phyloP scores from a whole-genome alignment of 2,888 invertebrate species.

The Temnothorax unifasciatus region DNA sequence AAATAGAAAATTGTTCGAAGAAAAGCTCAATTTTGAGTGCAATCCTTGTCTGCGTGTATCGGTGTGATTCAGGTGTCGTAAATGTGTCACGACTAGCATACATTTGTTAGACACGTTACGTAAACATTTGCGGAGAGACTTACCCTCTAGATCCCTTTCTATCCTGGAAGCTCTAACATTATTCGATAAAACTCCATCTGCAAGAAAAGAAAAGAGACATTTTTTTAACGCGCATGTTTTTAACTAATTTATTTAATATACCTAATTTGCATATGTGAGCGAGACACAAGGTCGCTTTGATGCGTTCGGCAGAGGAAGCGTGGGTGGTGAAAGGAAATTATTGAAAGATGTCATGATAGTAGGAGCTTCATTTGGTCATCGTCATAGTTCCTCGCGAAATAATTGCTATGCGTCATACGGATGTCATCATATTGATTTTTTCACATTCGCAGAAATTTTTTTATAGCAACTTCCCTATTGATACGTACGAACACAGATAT shows the following conservation, averaged over 20 bases:
- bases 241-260: constrained; percentile 3
- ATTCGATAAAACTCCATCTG: constrained; percentile 72
- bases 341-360: constrained; percentile 48
- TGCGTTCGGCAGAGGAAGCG: constrained; percentile 54
- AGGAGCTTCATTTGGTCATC: constrained; percentile 64
- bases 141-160: constrained; percentile 83
- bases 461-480: not conserved
- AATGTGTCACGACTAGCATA: constrained; percentile 59
- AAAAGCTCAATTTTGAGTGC: constrained; percentile 58
- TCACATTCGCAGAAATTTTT: not conserved
- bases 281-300: constrained; percentile 48
- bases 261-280: not conserved
- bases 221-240: not conserved
- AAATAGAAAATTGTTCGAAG: not conserved
- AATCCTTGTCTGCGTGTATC: constrained; percentile 59
- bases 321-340: constrained; percentile 69
- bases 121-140: constrained; percentile 67
- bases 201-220: constrained; percentile 12
- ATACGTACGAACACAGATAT: not conserved
- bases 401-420: constrained; percentile 49
- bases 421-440: constrained; percentile 6
- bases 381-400: constrained; percentile 54
- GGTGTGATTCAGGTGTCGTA: constrained; percentile 66
- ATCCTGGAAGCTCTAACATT: constrained; percentile 77
- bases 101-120: constrained; percentile 54